Evolutionary conservation across 2,797 vertebrate genomes (phyloP).

Genomic region (Limosa lapponica): DNA sequence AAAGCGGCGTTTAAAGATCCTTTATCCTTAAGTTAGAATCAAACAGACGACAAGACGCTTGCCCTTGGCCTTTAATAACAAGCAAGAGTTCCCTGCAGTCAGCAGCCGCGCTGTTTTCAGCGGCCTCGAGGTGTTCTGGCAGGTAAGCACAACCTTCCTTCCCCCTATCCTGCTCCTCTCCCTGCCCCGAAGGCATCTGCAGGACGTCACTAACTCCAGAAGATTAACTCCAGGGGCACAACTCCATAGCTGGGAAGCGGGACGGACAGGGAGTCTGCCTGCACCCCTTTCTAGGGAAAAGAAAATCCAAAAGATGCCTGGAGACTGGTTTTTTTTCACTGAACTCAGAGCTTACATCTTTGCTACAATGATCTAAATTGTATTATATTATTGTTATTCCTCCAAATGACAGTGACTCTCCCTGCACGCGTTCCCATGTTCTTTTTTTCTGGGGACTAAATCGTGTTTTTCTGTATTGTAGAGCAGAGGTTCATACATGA

Average conservation of each 20-base stretch:
- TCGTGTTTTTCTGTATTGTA: background rate
- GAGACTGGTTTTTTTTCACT: background rate
- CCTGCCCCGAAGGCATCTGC: background rate
- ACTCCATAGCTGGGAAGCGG: background rate
- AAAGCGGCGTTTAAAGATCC: background rate
- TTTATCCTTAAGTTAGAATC: too few species aligned
- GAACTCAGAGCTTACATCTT: background rate
- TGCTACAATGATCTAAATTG: background rate
- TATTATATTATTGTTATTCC: background rate
- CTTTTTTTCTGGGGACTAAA: background rate
- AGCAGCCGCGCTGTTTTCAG: background rate
- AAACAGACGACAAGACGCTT: accelerated
- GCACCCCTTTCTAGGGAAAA: background rate
- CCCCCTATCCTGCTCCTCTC: background rate
- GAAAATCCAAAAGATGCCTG: background rate
- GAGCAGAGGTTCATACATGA: background rate
- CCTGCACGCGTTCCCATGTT: accelerated
- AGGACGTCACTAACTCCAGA: background rate
- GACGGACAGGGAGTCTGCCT: background rate
- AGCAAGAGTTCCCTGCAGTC: background rate
- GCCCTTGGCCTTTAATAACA: background rate
- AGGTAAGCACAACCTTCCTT: background rate
- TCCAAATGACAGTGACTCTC: background rate
- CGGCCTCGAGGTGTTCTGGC: background rate
- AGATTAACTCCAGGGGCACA: background rate